Percentiles rank a stretch among this genome's conserved stretches.
These are phyloP conservation scores for Lepidurus arcticus DNA, from an alignment of 1,140 invertebrate species.

Conservation along the genomic window DNA sequence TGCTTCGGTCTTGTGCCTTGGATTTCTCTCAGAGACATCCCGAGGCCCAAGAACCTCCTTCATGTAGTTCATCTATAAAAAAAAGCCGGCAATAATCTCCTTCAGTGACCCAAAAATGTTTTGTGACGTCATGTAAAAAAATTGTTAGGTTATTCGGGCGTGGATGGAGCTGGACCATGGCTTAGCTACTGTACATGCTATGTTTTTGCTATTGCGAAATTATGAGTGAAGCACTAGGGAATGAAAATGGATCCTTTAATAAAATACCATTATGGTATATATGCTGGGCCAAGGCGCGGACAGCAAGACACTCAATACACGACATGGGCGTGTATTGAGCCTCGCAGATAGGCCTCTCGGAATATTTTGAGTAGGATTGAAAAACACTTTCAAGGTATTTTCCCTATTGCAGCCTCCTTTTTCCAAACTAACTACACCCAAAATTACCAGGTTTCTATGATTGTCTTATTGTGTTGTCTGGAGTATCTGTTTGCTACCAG, in stretches of 20 bases:
- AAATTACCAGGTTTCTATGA: too few species aligned
- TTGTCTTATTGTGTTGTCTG: too few species aligned
- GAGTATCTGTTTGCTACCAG: too few species aligned
- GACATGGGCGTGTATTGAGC: slow-evolving; percentile 12
- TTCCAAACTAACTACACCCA: neutral
- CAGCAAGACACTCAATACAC: neutral
- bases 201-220: too few species aligned
- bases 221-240: too few species aligned
- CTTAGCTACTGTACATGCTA: too few species aligned
- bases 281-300: neutral
- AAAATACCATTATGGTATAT: too few species aligned
- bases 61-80: too few species aligned
- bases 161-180: neutral
- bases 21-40: neutral
- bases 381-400: neutral
- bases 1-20: neutral
- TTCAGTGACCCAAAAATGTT: too few species aligned
- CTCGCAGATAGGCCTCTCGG: slow-evolving; percentile 2
- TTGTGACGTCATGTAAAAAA: neutral
- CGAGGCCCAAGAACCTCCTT: neutral
- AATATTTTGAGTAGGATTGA: neutral
- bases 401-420: neutral
- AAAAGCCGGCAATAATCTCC: too few species aligned
- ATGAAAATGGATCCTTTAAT: neutral
- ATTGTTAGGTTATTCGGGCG: neutral